Conservation (phyloP, 1,140 invertebrate species). For the Rhyacophila brunnea region DNA sequence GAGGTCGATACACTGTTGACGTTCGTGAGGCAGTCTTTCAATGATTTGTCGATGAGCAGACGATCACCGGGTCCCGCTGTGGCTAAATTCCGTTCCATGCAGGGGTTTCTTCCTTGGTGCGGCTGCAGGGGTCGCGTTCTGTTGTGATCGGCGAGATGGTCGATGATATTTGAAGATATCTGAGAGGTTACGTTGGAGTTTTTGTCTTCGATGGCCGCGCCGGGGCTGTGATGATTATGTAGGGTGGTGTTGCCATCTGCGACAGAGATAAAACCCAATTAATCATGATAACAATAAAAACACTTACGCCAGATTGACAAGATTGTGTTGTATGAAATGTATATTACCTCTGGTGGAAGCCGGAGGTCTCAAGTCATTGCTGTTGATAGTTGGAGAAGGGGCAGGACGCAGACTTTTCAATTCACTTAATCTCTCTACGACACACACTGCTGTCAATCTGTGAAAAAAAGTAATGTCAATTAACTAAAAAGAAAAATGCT, state of each 20-base stretch:
- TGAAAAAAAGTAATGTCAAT: constrained; percentile 4
- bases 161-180: neutral
- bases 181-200: constrained; percentile 31
- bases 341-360: constrained; percentile 20
- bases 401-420: constrained; percentile 59
- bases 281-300: no score
- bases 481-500: no score
- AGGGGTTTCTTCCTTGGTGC: constrained; percentile 87
- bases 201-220: constrained; percentile 26
- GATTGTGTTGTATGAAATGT: neutral
- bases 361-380: constrained; percentile 30
- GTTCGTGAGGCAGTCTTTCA: constrained; percentile 53
- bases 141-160: constrained; percentile 3
- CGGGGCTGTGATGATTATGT: constrained; percentile 26
- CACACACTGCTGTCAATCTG: constrained; percentile 83
- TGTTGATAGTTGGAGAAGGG: constrained; percentile 40
- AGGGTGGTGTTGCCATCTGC: constrained; percentile 13
- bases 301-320: neutral
- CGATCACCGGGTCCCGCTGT: constrained; percentile 62
- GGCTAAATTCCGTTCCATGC: constrained; percentile 81
- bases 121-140: constrained; percentile 57
- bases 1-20: neutral
- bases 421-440: constrained; percentile 81
- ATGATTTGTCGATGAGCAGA: constrained; percentile 69
- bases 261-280: neutral